A percentile compares a stretch with the other conserved stretches of the same genome.
Evolutionary conservation across 2,888 invertebrate species (phyloP).

Genomic region (Sarcophaga subvicina): DNA sequence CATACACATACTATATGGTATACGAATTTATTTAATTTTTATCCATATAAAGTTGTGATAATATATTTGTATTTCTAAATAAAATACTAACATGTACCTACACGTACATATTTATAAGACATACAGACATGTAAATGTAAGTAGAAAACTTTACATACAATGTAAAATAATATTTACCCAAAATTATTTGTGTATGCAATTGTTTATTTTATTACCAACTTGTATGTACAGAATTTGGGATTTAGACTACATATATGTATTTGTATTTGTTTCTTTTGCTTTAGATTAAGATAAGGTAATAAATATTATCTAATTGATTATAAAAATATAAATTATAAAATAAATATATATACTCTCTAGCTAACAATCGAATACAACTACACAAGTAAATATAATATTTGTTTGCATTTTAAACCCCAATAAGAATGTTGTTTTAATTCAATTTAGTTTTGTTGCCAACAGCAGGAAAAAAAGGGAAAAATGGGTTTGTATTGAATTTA

Average conservation of each 20-base stretch:
- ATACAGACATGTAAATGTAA: background rate
- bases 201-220: background rate
- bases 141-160: background rate
- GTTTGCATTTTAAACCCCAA: background rate
- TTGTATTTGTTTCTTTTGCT: constrained; percentile 3
- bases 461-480: background rate
- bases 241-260: constrained; percentile 10
- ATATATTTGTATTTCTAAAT: constrained; percentile 58
- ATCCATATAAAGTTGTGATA: constrained; percentile 37
- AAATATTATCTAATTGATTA: constrained; percentile 62
- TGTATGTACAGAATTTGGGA: background rate
- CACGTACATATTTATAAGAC: background rate
- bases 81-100: constrained; percentile 12
- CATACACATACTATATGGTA: constrained; percentile 10
- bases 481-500: constrained; percentile 35
- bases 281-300: constrained; percentile 60
- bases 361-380: background rate
- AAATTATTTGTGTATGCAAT: background rate
- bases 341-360: constrained; percentile 17
- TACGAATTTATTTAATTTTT: constrained; percentile 29
- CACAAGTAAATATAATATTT: constrained; percentile 11
- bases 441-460: constrained; percentile 5
- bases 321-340: constrained; percentile 62
- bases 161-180: background rate
- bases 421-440: background rate